phyloP scores from a whole-genome alignment of 2,888 invertebrate species.

The Archips crataeganus region DNA sequence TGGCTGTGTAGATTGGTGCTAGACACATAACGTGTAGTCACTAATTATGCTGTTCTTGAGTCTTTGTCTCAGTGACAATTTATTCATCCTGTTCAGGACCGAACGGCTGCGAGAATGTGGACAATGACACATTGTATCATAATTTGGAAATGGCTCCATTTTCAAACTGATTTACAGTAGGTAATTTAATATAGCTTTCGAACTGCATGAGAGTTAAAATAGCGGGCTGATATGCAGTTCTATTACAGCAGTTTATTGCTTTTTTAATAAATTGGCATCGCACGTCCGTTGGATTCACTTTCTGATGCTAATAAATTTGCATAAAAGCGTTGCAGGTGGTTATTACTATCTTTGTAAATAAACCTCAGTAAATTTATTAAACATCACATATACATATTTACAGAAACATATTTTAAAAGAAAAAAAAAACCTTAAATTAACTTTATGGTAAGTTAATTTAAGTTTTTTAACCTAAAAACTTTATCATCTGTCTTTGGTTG shows the following conservation, averaged over 20 bases:
- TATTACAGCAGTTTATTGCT: neutral
- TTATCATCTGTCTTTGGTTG: slow-evolving; percentile 4
- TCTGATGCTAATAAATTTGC: neutral
- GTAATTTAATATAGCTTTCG: neutral
- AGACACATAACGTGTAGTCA: slow-evolving; percentile 50
- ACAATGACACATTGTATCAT: slow-evolving; percentile 14
- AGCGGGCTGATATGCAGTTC: neutral
- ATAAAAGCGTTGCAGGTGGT: neutral
- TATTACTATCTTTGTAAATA: too few relatives aligned
- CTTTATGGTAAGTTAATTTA: too few relatives aligned
- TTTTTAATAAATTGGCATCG: neutral
- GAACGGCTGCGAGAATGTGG: slow-evolving; percentile 18
- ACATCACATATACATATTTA: too few relatives aligned
- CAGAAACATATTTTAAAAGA: too few relatives aligned
- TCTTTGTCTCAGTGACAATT: slow-evolving; percentile 51
- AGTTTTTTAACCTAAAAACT: neutral
- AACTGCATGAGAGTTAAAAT: neutral
- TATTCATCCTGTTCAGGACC: slow-evolving; percentile 17
- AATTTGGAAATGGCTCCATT: slow-evolving; percentile 15
- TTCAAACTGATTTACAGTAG: neutral
- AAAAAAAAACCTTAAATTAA: too few relatives aligned
- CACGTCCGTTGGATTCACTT: neutral
- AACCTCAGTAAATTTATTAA: too few relatives aligned
- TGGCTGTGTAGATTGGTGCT: slow-evolving; percentile 47
- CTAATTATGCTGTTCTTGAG: slow-evolving; percentile 73